Base-by-base conservation (phyloP, 2,113 vertebrate genomes). In the Cyphomyrus discorhynchus region DNA sequence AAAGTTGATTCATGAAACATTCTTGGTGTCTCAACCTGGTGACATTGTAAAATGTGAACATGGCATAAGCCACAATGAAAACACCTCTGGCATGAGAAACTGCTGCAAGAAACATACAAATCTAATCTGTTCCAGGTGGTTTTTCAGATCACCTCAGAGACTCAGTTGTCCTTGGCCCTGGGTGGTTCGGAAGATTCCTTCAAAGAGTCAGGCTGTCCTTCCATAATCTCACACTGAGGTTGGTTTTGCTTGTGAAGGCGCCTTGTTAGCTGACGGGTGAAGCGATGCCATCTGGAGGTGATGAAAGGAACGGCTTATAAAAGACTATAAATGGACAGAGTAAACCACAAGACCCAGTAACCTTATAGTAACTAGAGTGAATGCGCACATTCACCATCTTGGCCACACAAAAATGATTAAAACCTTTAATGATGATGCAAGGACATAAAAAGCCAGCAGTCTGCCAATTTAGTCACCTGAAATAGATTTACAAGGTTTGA, bases 221-320 rank as follows among this genome's bases (percentile, higher is more conserved):
- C 39, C 47, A 27, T 47, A 66, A 8, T 10, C 66, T 86, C 92
- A n/a, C 24, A 15, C 50, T 90, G 91, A 88, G 89, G 92, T 47
- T 39, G 35, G 82, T 31, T 89, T 52, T 92, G 88, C 7, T 17
- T 91, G 3, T 46, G 88, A 19, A 91, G 56, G n/a, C 91, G 91
- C 90, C 90, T 95, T 90, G 90, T 94, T 88, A 96, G 89, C 13
- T 90, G 90, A 86, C 88, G 91, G 89, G 93, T 92, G 56, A 95
- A 89, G 90, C 89, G 92, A 10, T 93, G 93, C 93, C 93, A 95
- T 90, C 95, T 96, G 86, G 52, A 27, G 35, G 53, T 47, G 5
- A 92, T 86, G 90, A 84, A 19, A 21, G 15, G 3, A 21, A 91
- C 6, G 0, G 89, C 21, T 39, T 13, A 45, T 58, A 84, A 46